phyloP scores from a whole-genome alignment of 1,140 invertebrate species.

The Caenorhabditis remanei region DNA sequence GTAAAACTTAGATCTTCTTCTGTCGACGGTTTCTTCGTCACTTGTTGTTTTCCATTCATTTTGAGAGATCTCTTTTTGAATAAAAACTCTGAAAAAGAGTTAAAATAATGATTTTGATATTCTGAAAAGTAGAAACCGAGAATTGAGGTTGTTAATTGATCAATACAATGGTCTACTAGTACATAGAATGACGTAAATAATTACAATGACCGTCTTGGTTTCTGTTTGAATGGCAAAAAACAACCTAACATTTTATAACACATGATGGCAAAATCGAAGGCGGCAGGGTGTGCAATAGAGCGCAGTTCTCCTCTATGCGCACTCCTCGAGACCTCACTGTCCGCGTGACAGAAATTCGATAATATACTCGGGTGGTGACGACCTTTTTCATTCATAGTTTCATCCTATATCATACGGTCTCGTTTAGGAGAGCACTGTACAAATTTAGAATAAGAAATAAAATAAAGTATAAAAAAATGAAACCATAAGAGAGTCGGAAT shows the following conservation, averaged over 20 bases:
- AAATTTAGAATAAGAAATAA: neutral
- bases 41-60: slow-evolving; percentile 49
- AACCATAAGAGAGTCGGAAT: neutral
- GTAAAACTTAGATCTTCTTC: slow-evolving; percentile 35
- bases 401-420: neutral
- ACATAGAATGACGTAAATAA: too few species aligned
- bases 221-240: too few species aligned
- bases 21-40: slow-evolving; percentile 25
- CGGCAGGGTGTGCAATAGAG: neutral
- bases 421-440: neutral
- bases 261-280: slow-evolving; percentile 21
- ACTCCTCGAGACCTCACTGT: neutral
- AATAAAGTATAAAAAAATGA: neutral
- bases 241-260: neutral
- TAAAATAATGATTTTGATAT: neutral
- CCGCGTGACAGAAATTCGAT: neutral
- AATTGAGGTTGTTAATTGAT: too few species aligned
- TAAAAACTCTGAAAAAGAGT: neutral
- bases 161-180: too few species aligned
- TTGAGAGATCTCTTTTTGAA: neutral
- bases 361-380: neutral
- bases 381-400: neutral
- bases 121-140: too few species aligned
- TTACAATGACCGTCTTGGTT: too few species aligned
- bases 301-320: neutral